These are phyloP conservation scores for Rhogogaster chlorosoma DNA, from an alignment of 2,888 invertebrate genomes.

Conservation along the genomic window DNA sequence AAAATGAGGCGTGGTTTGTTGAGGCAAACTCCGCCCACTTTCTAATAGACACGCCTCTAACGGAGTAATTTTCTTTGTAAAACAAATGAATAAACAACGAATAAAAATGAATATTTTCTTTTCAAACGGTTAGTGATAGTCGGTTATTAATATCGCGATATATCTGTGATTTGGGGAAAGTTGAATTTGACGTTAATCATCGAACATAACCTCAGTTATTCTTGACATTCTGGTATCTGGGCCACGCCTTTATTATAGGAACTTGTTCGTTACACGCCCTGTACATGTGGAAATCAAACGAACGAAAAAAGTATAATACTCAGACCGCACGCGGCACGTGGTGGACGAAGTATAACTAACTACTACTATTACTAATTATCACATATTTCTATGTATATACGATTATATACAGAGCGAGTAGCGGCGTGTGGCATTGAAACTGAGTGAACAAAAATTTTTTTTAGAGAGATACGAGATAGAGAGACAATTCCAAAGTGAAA, in stretches of 20 bases:
- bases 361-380: neutral
- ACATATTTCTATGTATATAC: constrained; percentile 6
- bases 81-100: neutral
- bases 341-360: neutral
- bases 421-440: neutral
- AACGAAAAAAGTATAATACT: neutral
- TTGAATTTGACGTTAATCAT: neutral
- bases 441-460: neutral
- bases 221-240: neutral
- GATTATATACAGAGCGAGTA: neutral
- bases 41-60: neutral
- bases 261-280: neutral
- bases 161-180: neutral
- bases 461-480: neutral
- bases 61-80: neutral
- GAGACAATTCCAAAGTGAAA: neutral
- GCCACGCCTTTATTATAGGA: neutral
- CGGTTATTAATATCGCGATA: neutral
- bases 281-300: neutral
- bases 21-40: neutral
- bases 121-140: neutral
- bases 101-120: neutral
- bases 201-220: neutral
- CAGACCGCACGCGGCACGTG: neutral
- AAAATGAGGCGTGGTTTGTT: neutral